Percentiles rank a stretch among this genome's conserved stretches.
phyloP scores from a whole-genome alignment of 1,140 invertebrate species.

The Gyrodactylus bullatarudis region DNA sequence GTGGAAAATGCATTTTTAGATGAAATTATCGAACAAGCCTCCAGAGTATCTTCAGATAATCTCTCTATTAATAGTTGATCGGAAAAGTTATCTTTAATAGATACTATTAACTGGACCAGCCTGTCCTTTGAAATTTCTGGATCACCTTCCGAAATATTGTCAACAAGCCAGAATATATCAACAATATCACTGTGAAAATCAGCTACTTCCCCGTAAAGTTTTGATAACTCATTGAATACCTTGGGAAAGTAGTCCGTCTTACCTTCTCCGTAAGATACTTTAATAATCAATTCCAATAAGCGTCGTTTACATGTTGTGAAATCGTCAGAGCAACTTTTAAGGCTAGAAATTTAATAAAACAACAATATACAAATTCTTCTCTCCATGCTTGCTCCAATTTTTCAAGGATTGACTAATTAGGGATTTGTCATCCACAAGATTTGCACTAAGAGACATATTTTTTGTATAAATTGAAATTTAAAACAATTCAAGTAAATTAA shows the following conservation, averaged over 20 bases:
- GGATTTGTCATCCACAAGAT: not conserved
- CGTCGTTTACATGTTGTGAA: not conserved
- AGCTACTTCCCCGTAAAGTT: not conserved
- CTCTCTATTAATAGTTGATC: conserved; percentile 56
- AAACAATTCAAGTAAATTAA: too few relatives aligned
- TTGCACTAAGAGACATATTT: not conserved
- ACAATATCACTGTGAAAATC: not conserved
- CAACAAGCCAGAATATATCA: not conserved
- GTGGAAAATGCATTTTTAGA: conserved; percentile 55
- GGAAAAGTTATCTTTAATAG: conserved; percentile 30
- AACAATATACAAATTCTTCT: not conserved
- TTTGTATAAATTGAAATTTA: too few relatives aligned
- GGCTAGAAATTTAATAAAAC: not conserved
- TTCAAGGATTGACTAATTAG: not conserved
- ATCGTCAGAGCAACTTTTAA: not conserved
- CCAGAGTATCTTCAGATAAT: conserved; percentile 58
- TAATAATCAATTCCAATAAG: not conserved
- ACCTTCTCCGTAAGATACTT: not conserved
- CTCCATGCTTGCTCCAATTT: not conserved
- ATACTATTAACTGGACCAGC: not conserved
- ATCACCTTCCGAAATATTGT: not conserved
- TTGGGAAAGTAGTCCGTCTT: not conserved
- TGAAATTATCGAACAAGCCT: conserved; percentile 57
- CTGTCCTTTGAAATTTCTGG: not conserved
- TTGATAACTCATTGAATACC: not conserved